These are phyloP conservation scores for Lemur catta DNA, from an alignment of 2,797 vertebrate genomes.

Conservation along the genomic window DNA sequence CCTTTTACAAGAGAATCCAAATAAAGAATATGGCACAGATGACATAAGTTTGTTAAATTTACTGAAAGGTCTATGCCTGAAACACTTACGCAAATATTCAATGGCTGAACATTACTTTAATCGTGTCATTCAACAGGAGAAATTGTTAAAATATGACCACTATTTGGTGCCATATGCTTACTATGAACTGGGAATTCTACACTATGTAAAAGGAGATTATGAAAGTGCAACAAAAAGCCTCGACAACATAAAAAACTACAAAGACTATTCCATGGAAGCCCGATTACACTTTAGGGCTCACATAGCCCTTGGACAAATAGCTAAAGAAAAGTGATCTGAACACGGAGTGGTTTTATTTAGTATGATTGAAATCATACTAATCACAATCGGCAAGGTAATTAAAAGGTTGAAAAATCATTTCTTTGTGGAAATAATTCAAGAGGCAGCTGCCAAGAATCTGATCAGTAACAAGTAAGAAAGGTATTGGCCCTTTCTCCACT, in stretches of 20 bases:
- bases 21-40: slow-evolving; percentile 56
- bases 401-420: slow-evolving; percentile 28
- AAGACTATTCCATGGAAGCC: slow-evolving; percentile 71
- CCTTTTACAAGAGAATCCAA: slow-evolving; percentile 41
- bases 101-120: slow-evolving; percentile 65
- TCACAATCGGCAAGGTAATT: background rate
- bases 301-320: slow-evolving; percentile 68
- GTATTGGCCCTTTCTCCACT: background rate
- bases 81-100: slow-evolving; percentile 52
- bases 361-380: background rate
- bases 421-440: slow-evolving; percentile 38
- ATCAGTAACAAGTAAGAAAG: slow-evolving; percentile 30
- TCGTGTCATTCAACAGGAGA: slow-evolving; percentile 70
- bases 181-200: slow-evolving; percentile 71
- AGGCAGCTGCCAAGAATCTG: slow-evolving; percentile 26
- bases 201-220: slow-evolving; percentile 67
- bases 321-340: slow-evolving; percentile 60
- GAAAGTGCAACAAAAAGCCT: slow-evolving; percentile 50
- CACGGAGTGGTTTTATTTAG: background rate
- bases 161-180: slow-evolving; percentile 72
- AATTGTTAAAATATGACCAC: slow-evolving; percentile 67
- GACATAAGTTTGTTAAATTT: slow-evolving; percentile 66
- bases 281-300: slow-evolving; percentile 69
- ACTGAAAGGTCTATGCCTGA: slow-evolving; percentile 73
- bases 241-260: slow-evolving; percentile 64